Percentiles rank a stretch among this genome's conserved stretches.
These are phyloP conservation scores for Coecobrya sp. DNA, from an alignment of 2,888 invertebrate species.

Conservation along the genomic window DNA sequence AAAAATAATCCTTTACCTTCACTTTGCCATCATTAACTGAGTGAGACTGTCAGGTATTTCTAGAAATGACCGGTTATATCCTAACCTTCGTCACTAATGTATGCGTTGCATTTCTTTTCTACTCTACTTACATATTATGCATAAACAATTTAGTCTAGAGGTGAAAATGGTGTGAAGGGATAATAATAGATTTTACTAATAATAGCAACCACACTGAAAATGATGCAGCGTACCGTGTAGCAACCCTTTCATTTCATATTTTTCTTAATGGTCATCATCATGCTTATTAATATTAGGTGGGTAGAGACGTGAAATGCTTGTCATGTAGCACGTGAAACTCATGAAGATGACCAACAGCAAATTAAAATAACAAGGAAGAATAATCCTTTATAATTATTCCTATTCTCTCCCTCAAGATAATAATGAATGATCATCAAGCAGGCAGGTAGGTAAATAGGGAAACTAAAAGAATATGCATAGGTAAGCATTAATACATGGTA, in stretches of 20 bases:
- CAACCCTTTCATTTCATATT: not conserved
- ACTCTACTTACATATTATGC: too few relatives aligned
- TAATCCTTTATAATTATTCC: not conserved
- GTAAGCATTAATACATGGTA: too few relatives aligned
- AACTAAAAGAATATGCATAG: too few relatives aligned
- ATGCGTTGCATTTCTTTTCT: not conserved
- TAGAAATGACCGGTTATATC: not conserved
- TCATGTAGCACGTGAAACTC: not conserved
- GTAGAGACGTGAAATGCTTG: not conserved
- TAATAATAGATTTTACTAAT: not conserved
- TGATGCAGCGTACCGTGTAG: not conserved
- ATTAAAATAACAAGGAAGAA: not conserved
- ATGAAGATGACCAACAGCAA: not conserved
- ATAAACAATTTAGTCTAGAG: not conserved
- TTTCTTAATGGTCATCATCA: not conserved
- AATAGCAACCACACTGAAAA: not conserved
- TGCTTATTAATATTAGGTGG: not conserved
- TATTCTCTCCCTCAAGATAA: not conserved
- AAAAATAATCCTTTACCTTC: not conserved
- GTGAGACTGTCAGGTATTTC: not conserved
- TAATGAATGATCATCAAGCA: not conserved
- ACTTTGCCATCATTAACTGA: not conserved
- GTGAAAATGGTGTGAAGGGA: not conserved
- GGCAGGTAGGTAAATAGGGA: too few relatives aligned
- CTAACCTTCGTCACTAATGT: not conserved